Evolutionary conservation across 2,113 vertebrate genomes (phyloP), one percentile per base, ranked within the genome.

Genomic region (Perca fluviatilis): DNA sequence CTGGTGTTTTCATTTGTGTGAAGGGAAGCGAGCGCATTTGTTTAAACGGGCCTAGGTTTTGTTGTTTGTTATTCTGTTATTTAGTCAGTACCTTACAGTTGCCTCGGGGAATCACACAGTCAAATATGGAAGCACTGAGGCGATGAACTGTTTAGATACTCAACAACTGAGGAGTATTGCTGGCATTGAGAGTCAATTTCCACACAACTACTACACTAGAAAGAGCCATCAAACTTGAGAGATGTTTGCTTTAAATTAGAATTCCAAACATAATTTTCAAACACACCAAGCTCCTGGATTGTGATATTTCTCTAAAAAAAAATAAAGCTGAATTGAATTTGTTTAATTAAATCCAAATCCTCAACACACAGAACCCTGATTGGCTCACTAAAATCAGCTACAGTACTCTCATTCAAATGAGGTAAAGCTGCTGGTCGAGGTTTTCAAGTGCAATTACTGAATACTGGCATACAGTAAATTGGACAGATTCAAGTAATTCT

Each of bases 1-100:
- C 91, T 91, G 90, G 89, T 90, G 88, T 89, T 89, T 79, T 73
- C n/a, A 4, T 82, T 88, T 61, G 62, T 71, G 83, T 80, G 72
- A 71, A 33, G 27, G 50, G 64, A 80, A 67, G 66, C 63, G 47
- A 61, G 70, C 51, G 15, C 73, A 30, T 60, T 78, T 81, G 76
- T 57, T 78, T 68, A 51, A 50, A 16, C 5, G 27, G 71, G 76
- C 61, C 62, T 43, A 6, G 4, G 77, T 83, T 61, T 64, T 36
- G n/a, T 18, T 58, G 53, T 68, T 66, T 82, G 64, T 49, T 50
- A 27, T 43, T 27, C 49, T 61, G 71, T 71, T 83, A 57, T 85
- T 90, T 74, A 65, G 77, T 79, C 74, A 30, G 58, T 36, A 40
- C 49, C 65, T 84, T 71, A 53, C 21, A 61, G 78, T 12, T 23